A percentile compares a stretch with the other conserved stretches of the same genome.
Evolutionary conservation across 1,140 invertebrate genomes (phyloP).

Genomic region (Spodoptera frugiperda): DNA sequence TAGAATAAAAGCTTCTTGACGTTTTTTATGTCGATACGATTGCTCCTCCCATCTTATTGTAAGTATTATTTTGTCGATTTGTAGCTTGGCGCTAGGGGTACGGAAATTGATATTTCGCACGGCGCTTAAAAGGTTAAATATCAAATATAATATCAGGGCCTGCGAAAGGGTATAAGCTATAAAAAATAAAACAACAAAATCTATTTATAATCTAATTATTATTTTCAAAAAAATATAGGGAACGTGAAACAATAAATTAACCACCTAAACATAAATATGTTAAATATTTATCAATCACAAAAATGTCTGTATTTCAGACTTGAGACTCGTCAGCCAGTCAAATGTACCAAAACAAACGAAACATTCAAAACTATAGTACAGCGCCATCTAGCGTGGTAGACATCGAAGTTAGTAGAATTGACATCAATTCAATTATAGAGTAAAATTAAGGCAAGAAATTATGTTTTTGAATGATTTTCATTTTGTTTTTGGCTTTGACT

Average conservation of each 20-base stretch:
- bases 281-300: slow-evolving; percentile 70
- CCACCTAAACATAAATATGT: slow-evolving; percentile 72
- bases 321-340: slow-evolving; percentile 39
- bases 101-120: slow-evolving; percentile 5
- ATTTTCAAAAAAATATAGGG: slow-evolving; percentile 80
- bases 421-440: slow-evolving; percentile 7
- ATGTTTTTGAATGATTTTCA: background rate
- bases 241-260: slow-evolving; percentile 81
- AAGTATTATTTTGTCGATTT: slow-evolving; percentile 20
- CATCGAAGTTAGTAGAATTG: slow-evolving; percentile 7
- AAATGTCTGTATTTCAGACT: slow-evolving; percentile 45
- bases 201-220: slow-evolving; percentile 79
- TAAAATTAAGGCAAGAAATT: slow-evolving; percentile 32
- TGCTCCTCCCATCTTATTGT: slow-evolving; percentile 17
- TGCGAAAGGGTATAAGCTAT: background rate
- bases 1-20: background rate
- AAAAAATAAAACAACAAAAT: slow-evolving; percentile 62
- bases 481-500: slow-evolving; percentile 22
- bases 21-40: slow-evolving; percentile 8
- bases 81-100: slow-evolving; percentile 8
- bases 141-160: no score
- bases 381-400: slow-evolving; percentile 10
- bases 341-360: slow-evolving; percentile 23
- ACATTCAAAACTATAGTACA: slow-evolving; percentile 43
- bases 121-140: background rate